Conservation (phyloP, 2,797 vertebrate species). For the Perodicticus potto region DNA sequence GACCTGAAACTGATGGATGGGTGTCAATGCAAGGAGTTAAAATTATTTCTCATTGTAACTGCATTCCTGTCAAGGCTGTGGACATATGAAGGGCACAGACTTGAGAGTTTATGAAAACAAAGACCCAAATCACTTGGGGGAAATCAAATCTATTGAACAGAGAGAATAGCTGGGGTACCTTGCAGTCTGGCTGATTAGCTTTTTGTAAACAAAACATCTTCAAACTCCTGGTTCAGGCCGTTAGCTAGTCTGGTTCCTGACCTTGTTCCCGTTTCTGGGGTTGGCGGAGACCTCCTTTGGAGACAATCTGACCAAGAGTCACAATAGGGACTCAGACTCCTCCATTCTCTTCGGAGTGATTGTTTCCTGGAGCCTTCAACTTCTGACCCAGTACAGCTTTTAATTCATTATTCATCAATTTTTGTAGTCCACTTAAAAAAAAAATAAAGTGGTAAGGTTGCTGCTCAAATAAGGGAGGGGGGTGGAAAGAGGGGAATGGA, state of each 20-base stretch:
- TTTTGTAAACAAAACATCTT: conserved; percentile 69
- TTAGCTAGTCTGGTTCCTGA: conserved; percentile 53
- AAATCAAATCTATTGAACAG: background rate
- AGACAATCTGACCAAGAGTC: conserved; percentile 59
- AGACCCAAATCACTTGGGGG: background rate
- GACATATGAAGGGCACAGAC: background rate
- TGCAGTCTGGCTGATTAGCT: background rate
- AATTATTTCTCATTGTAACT: conserved; percentile 35
- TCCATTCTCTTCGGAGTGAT: conserved; percentile 67
- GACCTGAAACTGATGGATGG: background rate
- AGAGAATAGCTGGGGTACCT: background rate
- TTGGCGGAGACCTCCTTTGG: conserved; percentile 39
- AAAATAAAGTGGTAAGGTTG: conserved; percentile 55
- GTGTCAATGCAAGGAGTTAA: background rate
- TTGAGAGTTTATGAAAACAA: background rate
- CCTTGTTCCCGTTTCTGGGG: conserved; percentile 53
- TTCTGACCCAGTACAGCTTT: conserved; percentile 54
- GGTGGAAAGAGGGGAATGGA: background rate
- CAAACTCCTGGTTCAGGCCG: background rate
- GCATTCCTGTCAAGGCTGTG: background rate
- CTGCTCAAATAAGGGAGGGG: conserved; percentile 62
- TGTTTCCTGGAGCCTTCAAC: conserved; percentile 71
- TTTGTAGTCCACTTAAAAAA: conserved; percentile 69
- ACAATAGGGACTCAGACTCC: conserved; percentile 58
- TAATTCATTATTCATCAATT: conserved; percentile 77